Evolutionary conservation across 2,888 invertebrate species (phyloP).

Genomic region (Amphimallon solstitiale): DNA sequence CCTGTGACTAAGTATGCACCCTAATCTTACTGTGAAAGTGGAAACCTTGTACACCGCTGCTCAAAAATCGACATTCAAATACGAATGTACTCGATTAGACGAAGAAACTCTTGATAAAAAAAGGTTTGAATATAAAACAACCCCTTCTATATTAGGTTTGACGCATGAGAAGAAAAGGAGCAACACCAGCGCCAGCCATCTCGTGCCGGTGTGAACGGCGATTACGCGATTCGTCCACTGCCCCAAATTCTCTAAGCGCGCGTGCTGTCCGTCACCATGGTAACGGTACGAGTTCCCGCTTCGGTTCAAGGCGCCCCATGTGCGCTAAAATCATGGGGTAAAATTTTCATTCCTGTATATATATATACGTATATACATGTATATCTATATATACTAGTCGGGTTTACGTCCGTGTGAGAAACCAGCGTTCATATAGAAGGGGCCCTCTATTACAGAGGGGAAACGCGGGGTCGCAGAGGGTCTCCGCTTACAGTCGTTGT

Average conservation of each 20-base stretch:
- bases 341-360: slow-evolving; percentile 35
- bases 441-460: slow-evolving; percentile 4
- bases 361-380: not conserved
- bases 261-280: slow-evolving; percentile 40
- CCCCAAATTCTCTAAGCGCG: slow-evolving; percentile 38
- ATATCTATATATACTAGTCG: not conserved
- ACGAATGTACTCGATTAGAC: too few species aligned
- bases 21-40: too few species aligned
- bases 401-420: slow-evolving; percentile 6
- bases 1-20: too few species aligned
- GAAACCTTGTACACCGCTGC: too few species aligned
- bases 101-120: too few species aligned
- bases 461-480: slow-evolving; percentile 18
- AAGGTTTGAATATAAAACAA: too few species aligned
- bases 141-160: too few species aligned
- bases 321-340: slow-evolving; percentile 41
- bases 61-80: too few species aligned
- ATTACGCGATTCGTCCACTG: slow-evolving; percentile 37
- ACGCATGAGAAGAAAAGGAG: too few species aligned
- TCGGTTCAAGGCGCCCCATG: slow-evolving; percentile 35
- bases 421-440: not conserved
- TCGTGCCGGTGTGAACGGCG: too few species aligned
- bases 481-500: slow-evolving; percentile 9
- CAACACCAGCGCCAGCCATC: too few species aligned
- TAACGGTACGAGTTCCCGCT: slow-evolving; percentile 42